Base-by-base conservation (phyloP, 2,888 invertebrate species). In the Synergus japonicus region DNA sequence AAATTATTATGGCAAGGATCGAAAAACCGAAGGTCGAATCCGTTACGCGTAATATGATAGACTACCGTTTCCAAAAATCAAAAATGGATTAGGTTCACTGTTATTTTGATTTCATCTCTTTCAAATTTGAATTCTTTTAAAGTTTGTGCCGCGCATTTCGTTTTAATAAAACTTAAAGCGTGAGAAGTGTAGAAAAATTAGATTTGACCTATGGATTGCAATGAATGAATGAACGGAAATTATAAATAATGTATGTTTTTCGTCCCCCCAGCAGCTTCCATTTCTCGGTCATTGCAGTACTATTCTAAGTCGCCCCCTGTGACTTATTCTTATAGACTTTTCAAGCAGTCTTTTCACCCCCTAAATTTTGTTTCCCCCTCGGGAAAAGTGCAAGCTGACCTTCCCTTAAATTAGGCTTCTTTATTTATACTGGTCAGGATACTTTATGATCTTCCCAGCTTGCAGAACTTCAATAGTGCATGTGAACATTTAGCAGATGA, bases 261-360 rank as follows among this genome's bases (percentile, higher is more conserved):
- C 49, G 8, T 37, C 49, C 73, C 29, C 15, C 73, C 37, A 46
- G 9, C 18, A 66, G 4, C 15, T 18, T 69, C 49, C 69, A 69
- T 49, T 54, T 37, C 73, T 54, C 73, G 49, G 37, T 73, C 73
- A 54, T 73, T 73, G 73, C 37, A 22, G 15, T 54, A 15, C 37
- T 54, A 73, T 73, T 73, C 73, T 54, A 29, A 12, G 43, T 73
- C 73, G 13, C 46, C 67, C 73, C 49, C 29, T 69, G 69, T 69
- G 13, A 73, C 29, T 46, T 54, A 49, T 29, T 69, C 49, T 49
- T 69, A 54, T 73, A 69, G 67, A 69, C 49, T 54, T 37, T 46
- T 37, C 15, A 37, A 46, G 60, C 29, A 49, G n/a, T 73, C 73
- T 54, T n/a, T 54, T 49, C n/a, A 73, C 73, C 15, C 49, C 73